These are phyloP conservation scores for Ophion slaviceki DNA, from an alignment of 2,888 invertebrate genomes.

Conservation along the genomic window DNA sequence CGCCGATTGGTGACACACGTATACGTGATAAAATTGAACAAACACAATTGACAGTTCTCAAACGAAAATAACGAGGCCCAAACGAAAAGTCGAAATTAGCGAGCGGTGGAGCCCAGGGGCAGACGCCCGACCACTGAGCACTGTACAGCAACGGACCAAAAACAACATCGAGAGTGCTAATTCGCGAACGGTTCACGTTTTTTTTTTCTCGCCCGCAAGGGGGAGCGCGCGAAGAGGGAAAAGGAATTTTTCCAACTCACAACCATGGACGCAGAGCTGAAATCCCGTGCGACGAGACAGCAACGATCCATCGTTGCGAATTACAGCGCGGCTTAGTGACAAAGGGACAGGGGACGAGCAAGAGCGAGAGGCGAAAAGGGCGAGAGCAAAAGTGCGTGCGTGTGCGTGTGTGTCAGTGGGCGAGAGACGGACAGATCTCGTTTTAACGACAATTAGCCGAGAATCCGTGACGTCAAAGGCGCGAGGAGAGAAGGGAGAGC, in stretches of 20 bases:
- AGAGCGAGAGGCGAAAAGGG: constrained; percentile 2
- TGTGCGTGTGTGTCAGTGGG: neutral
- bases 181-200: constrained; percentile 9
- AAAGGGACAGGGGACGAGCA: constrained; percentile 11
- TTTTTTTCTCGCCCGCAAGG: neutral
- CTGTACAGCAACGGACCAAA: neutral
- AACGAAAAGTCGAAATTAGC: neutral
- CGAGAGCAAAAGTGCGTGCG: neutral
- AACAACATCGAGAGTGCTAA: constrained; percentile 1
- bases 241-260: constrained; percentile 42
- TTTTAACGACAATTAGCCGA: neutral
- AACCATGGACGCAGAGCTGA: constrained; percentile 68
- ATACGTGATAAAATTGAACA: constrained; percentile 46
- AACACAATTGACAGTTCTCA: neutral
- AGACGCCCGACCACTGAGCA: neutral
- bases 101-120: neutral
- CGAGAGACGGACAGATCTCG: neutral
- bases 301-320: constrained; percentile 53
- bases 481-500: neutral
- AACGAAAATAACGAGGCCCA: neutral
- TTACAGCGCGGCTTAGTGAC: constrained; percentile 59
- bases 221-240: constrained; percentile 10
- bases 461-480: too few relatives aligned
- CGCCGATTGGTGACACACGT: constrained; percentile 7
- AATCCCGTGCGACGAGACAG: constrained; percentile 59